Conservation (phyloP, 2,888 invertebrate species). For the Trichogramma dendrolimi region DNA sequence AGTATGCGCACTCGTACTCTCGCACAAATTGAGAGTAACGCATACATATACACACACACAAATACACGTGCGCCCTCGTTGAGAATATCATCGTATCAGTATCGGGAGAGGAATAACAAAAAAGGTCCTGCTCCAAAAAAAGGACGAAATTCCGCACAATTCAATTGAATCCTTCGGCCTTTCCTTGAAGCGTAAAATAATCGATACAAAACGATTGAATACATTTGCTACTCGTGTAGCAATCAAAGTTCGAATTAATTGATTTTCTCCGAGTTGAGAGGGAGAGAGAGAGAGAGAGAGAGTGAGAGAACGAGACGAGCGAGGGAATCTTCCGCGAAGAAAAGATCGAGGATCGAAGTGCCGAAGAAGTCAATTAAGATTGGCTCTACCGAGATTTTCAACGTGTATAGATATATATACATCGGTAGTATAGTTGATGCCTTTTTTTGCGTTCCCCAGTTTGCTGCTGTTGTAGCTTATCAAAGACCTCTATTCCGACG, state of each 20-base stretch:
- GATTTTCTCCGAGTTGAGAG: neutral
- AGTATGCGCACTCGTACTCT: constrained; percentile 47
- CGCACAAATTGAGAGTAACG: constrained; percentile 24
- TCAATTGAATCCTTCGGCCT: too few species aligned
- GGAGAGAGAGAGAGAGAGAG: constrained; percentile 8
- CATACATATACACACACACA: constrained; percentile 40
- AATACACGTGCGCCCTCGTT: constrained; percentile 45
- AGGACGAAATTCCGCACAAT: too few species aligned
- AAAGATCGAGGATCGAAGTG: constrained; percentile 9
- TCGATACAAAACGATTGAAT: too few species aligned
- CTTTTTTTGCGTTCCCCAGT: constrained; percentile 4
- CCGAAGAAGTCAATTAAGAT: constrained; percentile 24
- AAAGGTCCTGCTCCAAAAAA: too few species aligned
- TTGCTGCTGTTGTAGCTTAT: neutral
- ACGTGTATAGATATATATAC: constrained; percentile 18
- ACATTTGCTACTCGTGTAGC: too few species aligned
- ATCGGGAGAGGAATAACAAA: too few species aligned
- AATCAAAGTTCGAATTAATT: too few species aligned
- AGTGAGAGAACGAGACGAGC: constrained; percentile 10
- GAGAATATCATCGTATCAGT: neutral
- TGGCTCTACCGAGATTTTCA: neutral
- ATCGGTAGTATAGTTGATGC: neutral
- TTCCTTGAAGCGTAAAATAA: too few species aligned
- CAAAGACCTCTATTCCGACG: too few species aligned
- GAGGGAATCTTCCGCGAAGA: constrained; percentile 9